Conservation (phyloP, 2,888 invertebrate species). For the Agonopterix subpropinquella region DNA sequence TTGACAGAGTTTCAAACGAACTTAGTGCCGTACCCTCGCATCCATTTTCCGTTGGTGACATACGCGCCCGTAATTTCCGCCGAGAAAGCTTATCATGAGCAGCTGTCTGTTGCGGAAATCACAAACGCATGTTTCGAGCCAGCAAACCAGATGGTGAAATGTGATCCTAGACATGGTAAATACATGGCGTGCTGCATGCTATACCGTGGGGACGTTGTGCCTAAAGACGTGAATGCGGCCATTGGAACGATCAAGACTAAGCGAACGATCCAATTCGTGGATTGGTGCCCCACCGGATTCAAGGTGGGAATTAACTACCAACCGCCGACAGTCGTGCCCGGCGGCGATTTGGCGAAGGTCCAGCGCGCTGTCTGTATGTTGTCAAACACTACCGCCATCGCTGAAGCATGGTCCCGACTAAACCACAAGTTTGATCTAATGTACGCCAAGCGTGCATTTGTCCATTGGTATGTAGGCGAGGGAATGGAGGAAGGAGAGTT, state of each 20-base stretch:
- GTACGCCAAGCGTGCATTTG: slow-evolving; percentile 97
- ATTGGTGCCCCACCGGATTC: slow-evolving; percentile 90
- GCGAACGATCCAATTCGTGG: slow-evolving; percentile 94
- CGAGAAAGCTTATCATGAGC: slow-evolving; percentile 95
- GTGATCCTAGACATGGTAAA: slow-evolving; percentile 92
- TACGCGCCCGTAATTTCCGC: slow-evolving; percentile 95
- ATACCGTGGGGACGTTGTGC: slow-evolving; percentile 95
- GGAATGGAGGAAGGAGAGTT: slow-evolving; percentile 90
- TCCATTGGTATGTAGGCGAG: slow-evolving; percentile 94
- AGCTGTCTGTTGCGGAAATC: slow-evolving; percentile 92
- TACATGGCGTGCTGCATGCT: slow-evolving; percentile 98
- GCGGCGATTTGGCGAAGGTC: slow-evolving; percentile 93
- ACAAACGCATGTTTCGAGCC: slow-evolving; percentile 97
- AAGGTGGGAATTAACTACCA: slow-evolving; percentile 92
- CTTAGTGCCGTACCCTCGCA: slow-evolving; percentile 95
- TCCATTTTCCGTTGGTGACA: slow-evolving; percentile 94
- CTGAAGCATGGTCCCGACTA: slow-evolving; percentile 97
- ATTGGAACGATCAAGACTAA: slow-evolving; percentile 96
- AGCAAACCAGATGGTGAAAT: slow-evolving; percentile 96
- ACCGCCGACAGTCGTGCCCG: slow-evolving; percentile 91
- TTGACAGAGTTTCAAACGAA: slow-evolving; percentile 96
- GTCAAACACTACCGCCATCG: slow-evolving; percentile 97
- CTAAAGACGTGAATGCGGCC: slow-evolving; percentile 95
- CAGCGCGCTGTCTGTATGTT: slow-evolving; percentile 97
- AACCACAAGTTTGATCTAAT: slow-evolving; percentile 97